Percentiles rank a stretch among this genome's conserved stretches.
Conservation (phyloP, 2,113 vertebrate genomes). For the Saguinus midas region DNA sequence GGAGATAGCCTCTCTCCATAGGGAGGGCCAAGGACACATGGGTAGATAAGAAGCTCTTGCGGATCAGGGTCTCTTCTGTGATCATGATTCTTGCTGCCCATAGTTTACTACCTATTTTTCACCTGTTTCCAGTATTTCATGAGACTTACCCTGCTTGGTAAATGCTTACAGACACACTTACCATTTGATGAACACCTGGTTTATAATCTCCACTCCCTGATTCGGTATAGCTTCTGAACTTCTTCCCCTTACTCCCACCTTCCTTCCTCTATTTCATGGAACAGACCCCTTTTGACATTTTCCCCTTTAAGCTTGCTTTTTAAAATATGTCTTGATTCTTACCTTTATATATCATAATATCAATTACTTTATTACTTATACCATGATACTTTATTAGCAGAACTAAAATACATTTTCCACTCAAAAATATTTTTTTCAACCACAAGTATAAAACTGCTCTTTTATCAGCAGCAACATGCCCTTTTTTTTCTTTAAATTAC, state of each 20-base stretch:
- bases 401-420: background rate
- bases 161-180: background rate
- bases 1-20: background rate
- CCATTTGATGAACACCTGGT: background rate
- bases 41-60: background rate
- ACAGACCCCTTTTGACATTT: background rate
- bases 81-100: background rate
- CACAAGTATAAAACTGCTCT: background rate
- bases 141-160: background rate
- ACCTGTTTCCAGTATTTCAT: background rate
- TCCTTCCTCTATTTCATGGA: background rate
- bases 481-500: background rate
- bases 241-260: background rate
- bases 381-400: background rate
- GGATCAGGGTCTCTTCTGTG: background rate
- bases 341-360: background rate
- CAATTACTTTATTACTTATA: background rate
- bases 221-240: background rate
- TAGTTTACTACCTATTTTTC: background rate
- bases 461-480: background rate
- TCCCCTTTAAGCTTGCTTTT: background rate
- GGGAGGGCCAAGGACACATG: background rate
- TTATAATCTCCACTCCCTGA: background rate
- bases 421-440: slow-evolving; percentile 21
- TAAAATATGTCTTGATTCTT: background rate